Evolutionary conservation across 2,888 invertebrate genomes (phyloP).

Genomic region (Idaea aversata): DNA sequence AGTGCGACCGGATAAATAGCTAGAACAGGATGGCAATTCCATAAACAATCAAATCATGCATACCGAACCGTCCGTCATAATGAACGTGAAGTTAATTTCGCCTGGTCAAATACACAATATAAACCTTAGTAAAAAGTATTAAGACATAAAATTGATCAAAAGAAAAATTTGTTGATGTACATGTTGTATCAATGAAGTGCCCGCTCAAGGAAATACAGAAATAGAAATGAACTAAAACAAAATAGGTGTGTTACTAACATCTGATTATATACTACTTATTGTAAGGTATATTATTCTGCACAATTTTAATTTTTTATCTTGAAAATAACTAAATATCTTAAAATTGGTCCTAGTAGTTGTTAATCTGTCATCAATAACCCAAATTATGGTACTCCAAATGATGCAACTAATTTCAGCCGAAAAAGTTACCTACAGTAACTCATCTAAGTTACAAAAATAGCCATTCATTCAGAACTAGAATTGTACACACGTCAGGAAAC

Average conservation of each 20-base stretch:
- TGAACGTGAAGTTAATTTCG: constrained; percentile 33
- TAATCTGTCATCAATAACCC: too few species aligned
- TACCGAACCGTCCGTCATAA: constrained; percentile 40
- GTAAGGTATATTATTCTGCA: too few species aligned
- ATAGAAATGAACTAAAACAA: constrained; percentile 49
- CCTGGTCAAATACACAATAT: constrained; percentile 13
- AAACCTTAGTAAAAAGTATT: constrained; percentile 21
- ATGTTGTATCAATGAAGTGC: constrained; percentile 56
- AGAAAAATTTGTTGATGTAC: constrained; percentile 17
- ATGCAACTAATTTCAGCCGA: too few species aligned
- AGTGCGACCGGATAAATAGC: constrained; percentile 19
- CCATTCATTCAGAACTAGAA: too few species aligned
- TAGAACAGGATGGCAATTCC: constrained; percentile 45
- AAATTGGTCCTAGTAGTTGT: too few species aligned
- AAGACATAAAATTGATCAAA: constrained; percentile 21
- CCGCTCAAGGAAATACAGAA: constrained; percentile 48
- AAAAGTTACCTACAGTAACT: too few species aligned
- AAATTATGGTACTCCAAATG: too few species aligned
- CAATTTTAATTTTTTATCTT: too few species aligned
- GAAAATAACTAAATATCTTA: too few species aligned
- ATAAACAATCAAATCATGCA: constrained; percentile 47
- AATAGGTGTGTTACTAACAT: constrained; percentile 33
- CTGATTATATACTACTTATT: constrained; percentile 30
- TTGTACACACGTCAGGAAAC: too few species aligned
- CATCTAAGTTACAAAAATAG: too few species aligned